Evolutionary conservation across 2,888 invertebrate genomes (phyloP).

Genomic region (Eumerus sabulonum): DNA sequence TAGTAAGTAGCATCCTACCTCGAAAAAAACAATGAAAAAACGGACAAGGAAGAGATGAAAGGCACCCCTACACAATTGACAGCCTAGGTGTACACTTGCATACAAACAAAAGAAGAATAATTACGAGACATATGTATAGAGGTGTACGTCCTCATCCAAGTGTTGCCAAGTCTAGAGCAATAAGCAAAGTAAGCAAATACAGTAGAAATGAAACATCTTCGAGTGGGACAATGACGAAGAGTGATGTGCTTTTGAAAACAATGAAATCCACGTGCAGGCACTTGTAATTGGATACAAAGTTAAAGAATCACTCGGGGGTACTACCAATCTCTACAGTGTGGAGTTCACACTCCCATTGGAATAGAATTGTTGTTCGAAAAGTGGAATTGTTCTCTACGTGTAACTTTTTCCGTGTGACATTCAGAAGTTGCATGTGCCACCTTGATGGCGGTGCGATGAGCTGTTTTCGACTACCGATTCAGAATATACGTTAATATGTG

Average conservation of each 20-base stretch:
- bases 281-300: constrained; percentile 60
- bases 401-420: constrained; percentile 8
- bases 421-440: constrained; percentile 41
- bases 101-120: too few species aligned
- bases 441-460: constrained; percentile 26
- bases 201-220: too few species aligned
- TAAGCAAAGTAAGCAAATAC: too few species aligned
- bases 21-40: constrained; percentile 1
- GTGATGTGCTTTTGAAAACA: constrained; percentile 41
- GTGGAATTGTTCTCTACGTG: constrained; percentile 31
- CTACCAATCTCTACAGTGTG: background rate
- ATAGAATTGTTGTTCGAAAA: constrained; percentile 23
- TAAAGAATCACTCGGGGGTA: too few species aligned
- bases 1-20: background rate
- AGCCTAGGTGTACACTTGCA: too few species aligned
- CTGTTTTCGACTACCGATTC: constrained; percentile 10
- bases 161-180: too few species aligned
- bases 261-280: constrained; percentile 42
- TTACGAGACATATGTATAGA: too few species aligned
- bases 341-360: background rate
- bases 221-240: constrained; percentile 25
- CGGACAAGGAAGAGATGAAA: constrained; percentile 1
- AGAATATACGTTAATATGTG: too few species aligned
- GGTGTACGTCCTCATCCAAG: too few species aligned
- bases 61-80: background rate